These are phyloP conservation scores for Helarctos malayanus DNA, from an alignment of 2,797 vertebrate genomes.

Conservation along the genomic window DNA sequence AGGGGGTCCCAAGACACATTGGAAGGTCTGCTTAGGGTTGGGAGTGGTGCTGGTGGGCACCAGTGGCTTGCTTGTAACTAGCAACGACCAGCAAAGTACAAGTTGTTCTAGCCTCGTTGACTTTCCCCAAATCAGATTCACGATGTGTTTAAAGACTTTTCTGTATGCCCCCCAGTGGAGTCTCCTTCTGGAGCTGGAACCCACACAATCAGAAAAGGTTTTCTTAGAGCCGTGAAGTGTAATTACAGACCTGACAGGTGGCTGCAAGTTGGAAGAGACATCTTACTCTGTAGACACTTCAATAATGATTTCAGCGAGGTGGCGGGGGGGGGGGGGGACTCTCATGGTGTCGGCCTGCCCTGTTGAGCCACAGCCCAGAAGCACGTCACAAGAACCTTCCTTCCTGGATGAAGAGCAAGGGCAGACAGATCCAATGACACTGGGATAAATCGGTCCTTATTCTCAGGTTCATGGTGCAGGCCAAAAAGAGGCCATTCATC, in stretches of 20 bases:
- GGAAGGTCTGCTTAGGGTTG: neutral
- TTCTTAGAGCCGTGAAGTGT: slow-evolving; percentile 78
- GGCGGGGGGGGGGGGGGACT: slow-evolving; percentile 77
- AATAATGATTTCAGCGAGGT: slow-evolving; percentile 81
- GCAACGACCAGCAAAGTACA: neutral
- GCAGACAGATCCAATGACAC: neutral
- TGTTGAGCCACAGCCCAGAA: slow-evolving; percentile 74
- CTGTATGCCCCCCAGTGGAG: neutral
- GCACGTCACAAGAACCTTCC: slow-evolving; percentile 80
- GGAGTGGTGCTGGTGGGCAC: neutral
- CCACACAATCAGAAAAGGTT: slow-evolving; percentile 76
- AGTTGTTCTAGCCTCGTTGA: neutral
- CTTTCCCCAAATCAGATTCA: neutral
- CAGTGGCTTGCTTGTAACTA: neutral
- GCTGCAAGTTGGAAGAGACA: slow-evolving; percentile 82
- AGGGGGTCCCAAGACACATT: neutral
- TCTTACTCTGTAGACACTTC: slow-evolving; percentile 85
- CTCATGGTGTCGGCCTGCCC: slow-evolving; percentile 67
- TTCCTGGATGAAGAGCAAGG: slow-evolving; percentile 71
- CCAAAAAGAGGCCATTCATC: neutral
- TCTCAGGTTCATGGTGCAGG: neutral
- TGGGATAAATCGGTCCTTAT: slow-evolving; percentile 49
- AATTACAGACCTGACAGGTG: slow-evolving; percentile 86
- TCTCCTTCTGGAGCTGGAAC: slow-evolving; percentile 63
- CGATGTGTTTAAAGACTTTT: neutral